These are phyloP conservation scores for Aplocera efformata DNA, from an alignment of 2,888 invertebrate species.

Conservation along the genomic window DNA sequence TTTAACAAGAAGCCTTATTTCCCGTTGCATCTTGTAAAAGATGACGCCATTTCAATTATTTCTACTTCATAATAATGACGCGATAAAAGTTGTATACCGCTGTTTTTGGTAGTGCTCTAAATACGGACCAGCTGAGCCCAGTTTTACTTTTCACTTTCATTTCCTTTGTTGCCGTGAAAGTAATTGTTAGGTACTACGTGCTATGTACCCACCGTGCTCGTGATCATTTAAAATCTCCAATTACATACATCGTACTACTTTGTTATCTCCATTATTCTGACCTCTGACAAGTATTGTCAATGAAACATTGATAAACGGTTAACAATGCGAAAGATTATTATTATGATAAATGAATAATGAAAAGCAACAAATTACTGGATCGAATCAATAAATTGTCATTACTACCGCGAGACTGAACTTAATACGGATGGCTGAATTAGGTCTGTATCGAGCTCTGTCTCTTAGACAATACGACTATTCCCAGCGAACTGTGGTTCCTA, in stretches of 20 bases:
- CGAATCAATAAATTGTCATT: conserved; percentile 31
- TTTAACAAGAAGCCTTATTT: too few relatives aligned
- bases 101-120: conserved; percentile 11
- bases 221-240: neutral
- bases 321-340: conserved; percentile 25
- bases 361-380: conserved; percentile 24
- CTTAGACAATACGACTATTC: too few relatives aligned
- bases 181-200: conserved; percentile 8
- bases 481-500: too few relatives aligned
- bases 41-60: conserved; percentile 13
- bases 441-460: too few relatives aligned
- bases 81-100: neutral
- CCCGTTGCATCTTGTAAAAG: too few relatives aligned
- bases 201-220: neutral
- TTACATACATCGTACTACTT: neutral
- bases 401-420: conserved; percentile 19
- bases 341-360: conserved; percentile 13
- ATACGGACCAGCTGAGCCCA: conserved; percentile 9
- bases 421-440: too few relatives aligned
- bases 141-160: conserved; percentile 30
- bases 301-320: conserved; percentile 12
- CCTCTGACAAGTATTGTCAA: conserved; percentile 19
- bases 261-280: conserved; percentile 6
- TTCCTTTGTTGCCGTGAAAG: conserved; percentile 32
- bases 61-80: neutral